Evolutionary conservation across 2,888 invertebrate species (phyloP).

Genomic region (Periphyllus acericola): DNA sequence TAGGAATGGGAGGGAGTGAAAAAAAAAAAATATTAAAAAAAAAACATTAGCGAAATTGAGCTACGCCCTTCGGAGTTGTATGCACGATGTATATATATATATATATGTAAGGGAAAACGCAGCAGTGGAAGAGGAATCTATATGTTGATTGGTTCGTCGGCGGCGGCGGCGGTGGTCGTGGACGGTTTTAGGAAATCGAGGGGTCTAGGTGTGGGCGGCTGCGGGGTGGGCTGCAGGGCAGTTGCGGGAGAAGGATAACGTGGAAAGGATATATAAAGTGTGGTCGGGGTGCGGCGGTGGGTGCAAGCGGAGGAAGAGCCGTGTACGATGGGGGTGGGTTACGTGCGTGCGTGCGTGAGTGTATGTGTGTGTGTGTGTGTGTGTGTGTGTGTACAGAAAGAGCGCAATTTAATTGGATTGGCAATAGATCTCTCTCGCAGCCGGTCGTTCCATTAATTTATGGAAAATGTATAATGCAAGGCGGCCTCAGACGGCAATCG

Average conservation of each 20-base stretch:
- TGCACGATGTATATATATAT: too few species aligned
- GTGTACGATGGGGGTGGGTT: neutral
- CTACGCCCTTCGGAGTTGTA: conserved; percentile 46
- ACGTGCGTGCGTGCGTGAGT: neutral
- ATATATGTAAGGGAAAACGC: conserved; percentile 24
- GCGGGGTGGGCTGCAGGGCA: neutral
- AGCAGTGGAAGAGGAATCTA: conserved; percentile 10
- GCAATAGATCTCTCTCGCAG: conserved; percentile 59
- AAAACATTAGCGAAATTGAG: conserved; percentile 60
- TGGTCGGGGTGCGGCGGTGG: neutral
- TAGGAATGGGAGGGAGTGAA: neutral
- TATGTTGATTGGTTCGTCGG: conserved; percentile 56
- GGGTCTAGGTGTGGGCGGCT: neutral
- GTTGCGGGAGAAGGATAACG: neutral
- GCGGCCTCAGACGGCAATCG: conserved; percentile 52
- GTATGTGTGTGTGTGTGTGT: neutral
- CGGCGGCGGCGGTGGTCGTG: neutral
- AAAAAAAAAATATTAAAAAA: conserved; percentile 23
- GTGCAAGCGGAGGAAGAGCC: too few species aligned
- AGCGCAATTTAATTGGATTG: conserved; percentile 61
- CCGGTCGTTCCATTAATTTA: conserved; percentile 60
- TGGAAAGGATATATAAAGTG: neutral
- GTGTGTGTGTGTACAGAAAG: conserved; percentile 16
- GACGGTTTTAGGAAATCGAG: conserved; percentile 20
- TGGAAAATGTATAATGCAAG: conserved; percentile 60